phyloP scores from a whole-genome alignment of 2,888 invertebrate genomes.

The Epinotia ramella region DNA sequence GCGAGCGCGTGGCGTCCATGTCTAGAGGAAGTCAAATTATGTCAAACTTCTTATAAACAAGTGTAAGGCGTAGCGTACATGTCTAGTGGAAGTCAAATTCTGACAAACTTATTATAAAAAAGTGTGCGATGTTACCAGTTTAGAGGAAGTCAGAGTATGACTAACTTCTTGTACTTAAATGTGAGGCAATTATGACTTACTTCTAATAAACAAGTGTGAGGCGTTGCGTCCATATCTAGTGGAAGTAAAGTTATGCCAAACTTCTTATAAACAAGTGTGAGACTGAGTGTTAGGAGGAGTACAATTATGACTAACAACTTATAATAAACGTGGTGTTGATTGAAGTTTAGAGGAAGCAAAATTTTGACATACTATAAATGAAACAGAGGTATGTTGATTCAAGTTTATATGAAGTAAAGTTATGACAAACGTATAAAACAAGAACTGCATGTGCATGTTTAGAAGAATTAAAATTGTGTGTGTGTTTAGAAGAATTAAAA shows the following conservation, averaged over 20 bases:
- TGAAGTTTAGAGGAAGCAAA: too few relatives aligned
- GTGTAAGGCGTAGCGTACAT: neutral
- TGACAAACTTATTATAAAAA: neutral
- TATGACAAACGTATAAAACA: neutral
- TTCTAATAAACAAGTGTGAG: neutral
- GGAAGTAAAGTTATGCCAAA: neutral
- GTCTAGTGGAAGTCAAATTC: neutral
- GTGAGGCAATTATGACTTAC: neutral
- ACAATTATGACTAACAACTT: too few relatives aligned
- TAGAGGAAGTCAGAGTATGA: too few relatives aligned
- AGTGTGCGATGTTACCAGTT: neutral
- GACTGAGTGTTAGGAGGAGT: too few relatives aligned
- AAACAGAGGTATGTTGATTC: neutral
- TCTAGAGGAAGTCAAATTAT: conserved; percentile 54
- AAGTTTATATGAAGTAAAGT: neutral
- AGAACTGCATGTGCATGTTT: neutral
- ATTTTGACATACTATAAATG: neutral
- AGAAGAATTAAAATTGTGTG: too few relatives aligned
- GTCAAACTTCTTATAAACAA: neutral
- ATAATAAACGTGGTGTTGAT: too few relatives aligned
- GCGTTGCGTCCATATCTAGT: conserved; percentile 62
- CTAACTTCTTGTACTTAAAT: neutral
- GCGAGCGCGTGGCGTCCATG: conserved; percentile 61
- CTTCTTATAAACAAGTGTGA: neutral
- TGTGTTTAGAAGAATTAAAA: too few relatives aligned